Conservation (phyloP, 2,888 invertebrate genomes). For the Neoitamus cyanurus region DNA sequence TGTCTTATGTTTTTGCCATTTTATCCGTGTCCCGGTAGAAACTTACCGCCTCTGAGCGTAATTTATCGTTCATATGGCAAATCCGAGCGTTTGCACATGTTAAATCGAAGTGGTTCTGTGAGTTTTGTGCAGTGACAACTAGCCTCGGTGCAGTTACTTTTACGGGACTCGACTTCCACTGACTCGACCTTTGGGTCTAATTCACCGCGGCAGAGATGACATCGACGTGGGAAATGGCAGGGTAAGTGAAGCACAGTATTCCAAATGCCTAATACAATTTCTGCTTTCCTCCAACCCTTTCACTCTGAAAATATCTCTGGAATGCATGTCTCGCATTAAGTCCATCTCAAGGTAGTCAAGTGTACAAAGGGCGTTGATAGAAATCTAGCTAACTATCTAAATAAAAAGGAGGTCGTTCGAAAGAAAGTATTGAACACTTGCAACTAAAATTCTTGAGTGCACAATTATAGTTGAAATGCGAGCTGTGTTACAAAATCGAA, state of each 20-base stretch:
- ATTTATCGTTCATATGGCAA: background rate
- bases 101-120: background rate
- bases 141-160: background rate
- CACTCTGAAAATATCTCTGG: background rate
- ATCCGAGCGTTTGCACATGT: background rate
- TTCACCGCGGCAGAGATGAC: background rate
- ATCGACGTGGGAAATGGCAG: background rate
- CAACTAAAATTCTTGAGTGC: too few relatives aligned
- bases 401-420: too few relatives aligned
- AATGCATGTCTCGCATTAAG: background rate
- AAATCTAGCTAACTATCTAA: too few relatives aligned
- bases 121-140: background rate
- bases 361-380: too few relatives aligned
- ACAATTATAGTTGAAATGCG: too few relatives aligned
- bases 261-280: background rate
- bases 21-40: background rate
- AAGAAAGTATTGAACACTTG: too few relatives aligned
- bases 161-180: background rate
- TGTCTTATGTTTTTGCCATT: slow-evolving; percentile 12
- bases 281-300: background rate
- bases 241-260: background rate
- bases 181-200: background rate
- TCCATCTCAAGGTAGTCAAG: background rate
- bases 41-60: background rate
- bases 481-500: too few relatives aligned